Evolutionary conservation across 2,113 vertebrate genomes (phyloP).

Genomic region (Trochalopteron elliotii): DNA sequence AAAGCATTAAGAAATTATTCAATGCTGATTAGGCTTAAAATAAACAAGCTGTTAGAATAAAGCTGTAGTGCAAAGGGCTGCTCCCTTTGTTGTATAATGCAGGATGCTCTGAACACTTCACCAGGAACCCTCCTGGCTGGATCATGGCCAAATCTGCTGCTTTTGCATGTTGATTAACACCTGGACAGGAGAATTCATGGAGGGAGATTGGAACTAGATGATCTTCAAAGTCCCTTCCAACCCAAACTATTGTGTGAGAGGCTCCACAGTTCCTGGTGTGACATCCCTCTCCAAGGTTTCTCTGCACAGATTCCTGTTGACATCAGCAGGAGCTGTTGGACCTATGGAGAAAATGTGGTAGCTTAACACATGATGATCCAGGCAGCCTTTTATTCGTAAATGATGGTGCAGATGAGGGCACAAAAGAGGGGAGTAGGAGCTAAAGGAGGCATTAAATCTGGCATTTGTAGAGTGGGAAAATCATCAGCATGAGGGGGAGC

Average conservation of each 20-base stretch:
- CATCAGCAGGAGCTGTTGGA: background rate
- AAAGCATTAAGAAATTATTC: background rate
- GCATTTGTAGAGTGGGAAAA: conserved; percentile 42
- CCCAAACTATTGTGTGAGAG: background rate
- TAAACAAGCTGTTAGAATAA: background rate
- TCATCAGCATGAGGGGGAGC: conserved; percentile 20
- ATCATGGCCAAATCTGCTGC: background rate
- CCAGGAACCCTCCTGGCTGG: background rate
- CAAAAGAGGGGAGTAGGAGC: conserved; percentile 10
- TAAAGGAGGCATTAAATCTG: conserved; percentile 51
- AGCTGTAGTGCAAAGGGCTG: background rate
- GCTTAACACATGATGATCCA: conserved; percentile 16
- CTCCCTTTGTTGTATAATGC: background rate
- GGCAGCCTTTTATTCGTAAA: conserved; percentile 2
- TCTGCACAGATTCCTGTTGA: background rate
- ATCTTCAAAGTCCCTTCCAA: background rate
- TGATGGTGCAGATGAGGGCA: background rate
- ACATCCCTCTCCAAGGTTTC: background rate
- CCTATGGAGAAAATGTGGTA: background rate
- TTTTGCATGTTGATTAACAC: background rate
- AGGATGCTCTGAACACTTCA: background rate
- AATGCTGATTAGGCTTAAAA: background rate
- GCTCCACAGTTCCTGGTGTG: background rate
- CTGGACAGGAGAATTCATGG: background rate
- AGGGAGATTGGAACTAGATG: background rate